Evolutionary conservation across 2,797 vertebrate species (phyloP).

Genomic region (Enteromius afrohamiltoni): DNA sequence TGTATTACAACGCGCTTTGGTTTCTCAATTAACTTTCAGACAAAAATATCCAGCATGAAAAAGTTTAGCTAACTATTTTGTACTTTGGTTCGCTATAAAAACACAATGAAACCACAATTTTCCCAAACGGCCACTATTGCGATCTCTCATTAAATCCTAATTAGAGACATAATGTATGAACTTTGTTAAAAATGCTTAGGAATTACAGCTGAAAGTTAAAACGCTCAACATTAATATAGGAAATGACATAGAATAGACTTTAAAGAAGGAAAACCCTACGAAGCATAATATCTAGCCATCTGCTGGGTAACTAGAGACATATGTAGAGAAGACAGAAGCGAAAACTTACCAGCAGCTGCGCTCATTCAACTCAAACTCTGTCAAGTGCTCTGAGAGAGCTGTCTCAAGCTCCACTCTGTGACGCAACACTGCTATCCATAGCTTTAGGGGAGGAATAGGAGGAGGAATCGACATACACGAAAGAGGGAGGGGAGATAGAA

Average conservation of each 20-base stretch:
- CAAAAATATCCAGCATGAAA: neutral
- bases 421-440: constrained; percentile 74
- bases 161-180: neutral
- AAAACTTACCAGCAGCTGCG: constrained; percentile 69
- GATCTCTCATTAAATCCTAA: neutral
- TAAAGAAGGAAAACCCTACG: neutral
- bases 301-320: neutral
- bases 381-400: constrained; percentile 65
- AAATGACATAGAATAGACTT: neutral
- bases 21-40: neutral
- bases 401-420: constrained; percentile 65
- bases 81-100: neutral
- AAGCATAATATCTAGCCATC: neutral
- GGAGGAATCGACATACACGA: constrained; percentile 57
- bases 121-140: neutral
- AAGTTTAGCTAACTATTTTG: neutral
- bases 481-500: neutral
- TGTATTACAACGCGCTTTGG: neutral
- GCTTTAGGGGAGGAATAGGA: constrained; percentile 71
- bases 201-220: neutral
- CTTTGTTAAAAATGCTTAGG: neutral
- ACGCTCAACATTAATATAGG: neutral
- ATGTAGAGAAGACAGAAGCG: constrained; percentile 14
- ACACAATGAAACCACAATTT: neutral
- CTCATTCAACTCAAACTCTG: constrained; percentile 61